Evolutionary conservation across 2,888 invertebrate genomes (phyloP).

Genomic region (Belgica antarctica): DNA sequence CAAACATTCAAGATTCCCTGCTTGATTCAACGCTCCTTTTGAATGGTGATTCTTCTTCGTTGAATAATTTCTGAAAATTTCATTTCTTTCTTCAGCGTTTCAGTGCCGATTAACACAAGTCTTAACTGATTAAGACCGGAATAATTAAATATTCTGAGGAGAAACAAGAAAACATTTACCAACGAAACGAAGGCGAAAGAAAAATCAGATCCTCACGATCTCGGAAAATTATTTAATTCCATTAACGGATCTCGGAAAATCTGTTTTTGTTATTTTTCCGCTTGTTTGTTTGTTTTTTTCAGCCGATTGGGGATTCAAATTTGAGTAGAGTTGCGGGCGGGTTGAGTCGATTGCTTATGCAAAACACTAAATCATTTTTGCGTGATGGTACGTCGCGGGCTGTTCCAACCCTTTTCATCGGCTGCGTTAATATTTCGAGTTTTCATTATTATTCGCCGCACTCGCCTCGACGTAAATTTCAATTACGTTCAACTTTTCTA

Average conservation of each 20-base stretch:
- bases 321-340: background rate
- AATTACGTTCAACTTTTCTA: background rate
- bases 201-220: conserved; percentile 31
- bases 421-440: background rate
- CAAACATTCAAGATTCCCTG: too few relatives aligned
- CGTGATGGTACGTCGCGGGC: background rate
- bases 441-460: background rate
- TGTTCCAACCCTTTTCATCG: conserved; percentile 21
- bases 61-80: background rate
- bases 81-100: background rate
- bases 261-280: conserved; percentile 28
- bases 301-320: conserved; percentile 19
- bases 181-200: too few relatives aligned
- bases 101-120: conserved; percentile 17
- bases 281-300: conserved; percentile 25
- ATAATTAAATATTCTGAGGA: conserved; percentile 15
- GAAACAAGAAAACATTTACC: background rate
- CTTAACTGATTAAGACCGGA: conserved; percentile 31
- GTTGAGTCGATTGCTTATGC: conserved; percentile 18
- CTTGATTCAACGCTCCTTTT: too few relatives aligned
- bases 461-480: background rate
- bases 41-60: background rate
- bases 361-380: conserved; percentile 28
- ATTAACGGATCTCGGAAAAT: conserved; percentile 21
- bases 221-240: conserved; percentile 22